Evolutionary conservation across 2,113 vertebrate genomes (phyloP).

Genomic region (Plecturocebus donacophilus): DNA sequence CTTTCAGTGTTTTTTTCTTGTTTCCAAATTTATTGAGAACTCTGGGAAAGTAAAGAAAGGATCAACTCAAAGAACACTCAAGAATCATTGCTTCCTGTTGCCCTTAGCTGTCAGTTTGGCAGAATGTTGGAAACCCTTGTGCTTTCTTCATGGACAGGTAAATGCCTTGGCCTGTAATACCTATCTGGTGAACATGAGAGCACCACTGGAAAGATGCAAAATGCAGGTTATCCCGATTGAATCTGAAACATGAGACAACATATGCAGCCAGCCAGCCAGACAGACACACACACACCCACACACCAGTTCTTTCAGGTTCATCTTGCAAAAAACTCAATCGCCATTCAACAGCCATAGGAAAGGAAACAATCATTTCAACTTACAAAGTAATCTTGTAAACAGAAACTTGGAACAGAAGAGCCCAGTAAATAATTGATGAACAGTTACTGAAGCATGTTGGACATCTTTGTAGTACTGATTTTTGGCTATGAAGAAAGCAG

Average conservation of each 20-base stretch:
- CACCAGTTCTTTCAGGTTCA: constrained; percentile 76
- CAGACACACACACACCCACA: constrained; percentile 70
- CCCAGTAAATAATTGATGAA: constrained; percentile 91
- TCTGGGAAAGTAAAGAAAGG: neutral
- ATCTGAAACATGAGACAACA: constrained; percentile 80
- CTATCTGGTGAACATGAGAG: neutral
- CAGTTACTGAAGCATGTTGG: constrained; percentile 87
- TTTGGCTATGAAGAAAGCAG: constrained; percentile 78
- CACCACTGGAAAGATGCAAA: neutral
- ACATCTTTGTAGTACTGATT: constrained; percentile 87
- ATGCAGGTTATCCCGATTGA: constrained; percentile 60
- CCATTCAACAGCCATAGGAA: constrained; percentile 66
- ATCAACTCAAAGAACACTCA: neutral
- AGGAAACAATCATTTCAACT: constrained; percentile 90
- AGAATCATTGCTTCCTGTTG: neutral
- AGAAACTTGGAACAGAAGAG: constrained; percentile 91
- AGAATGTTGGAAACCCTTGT: neutral
- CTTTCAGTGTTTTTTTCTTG: neutral
- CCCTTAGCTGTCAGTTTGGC: neutral
- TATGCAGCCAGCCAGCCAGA: constrained; percentile 83
- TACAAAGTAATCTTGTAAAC: constrained; percentile 92
- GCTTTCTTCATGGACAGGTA: neutral
- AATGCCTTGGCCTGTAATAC: neutral
- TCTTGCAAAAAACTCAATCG: constrained; percentile 76
- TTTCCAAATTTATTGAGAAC: neutral